Evolutionary conservation across 2,797 vertebrate genomes (phyloP), one percentile per base, ranked within the genome.

Genomic region (Lates japonicus): DNA sequence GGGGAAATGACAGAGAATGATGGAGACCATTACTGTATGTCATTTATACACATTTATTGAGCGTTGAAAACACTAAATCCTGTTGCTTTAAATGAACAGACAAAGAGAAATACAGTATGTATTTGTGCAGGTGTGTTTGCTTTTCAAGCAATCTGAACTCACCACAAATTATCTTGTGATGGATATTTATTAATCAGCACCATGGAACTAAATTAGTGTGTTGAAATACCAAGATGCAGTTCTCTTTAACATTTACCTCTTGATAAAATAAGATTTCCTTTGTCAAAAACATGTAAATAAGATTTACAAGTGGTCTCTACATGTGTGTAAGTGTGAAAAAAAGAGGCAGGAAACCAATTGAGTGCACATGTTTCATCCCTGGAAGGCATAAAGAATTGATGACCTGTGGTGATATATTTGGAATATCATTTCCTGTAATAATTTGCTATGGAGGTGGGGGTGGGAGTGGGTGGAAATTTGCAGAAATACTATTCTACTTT

Each of bases 351-450:
- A 84, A 88, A 79, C 79, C 87, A 87, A 61, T 66, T 59, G 83
- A 78, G 88, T 22, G 63, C 74, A 70, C 71, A 62, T 65, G 80
- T 86, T 87, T 88, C 67, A 74, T 80, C 55, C 81, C 90, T 83
- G 42, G 33, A 72, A 85, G 92, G 86, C 88, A 92, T 87, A 72
- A 88, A 90, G 85, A 93, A 93, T 88, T 91, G 91, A 93, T 93
- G 91, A 89, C 81, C 84, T 87, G 82, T 87, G 84, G 88, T 87
- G 90, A 88, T 90, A 91, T 91, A 92, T 93, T 89, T 92, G 92
- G 91, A 91, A 85, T 90, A 90, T 92, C 22, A 93, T 93, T 91
- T 93, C 87, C 90, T 88, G 85, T 81, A 82, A 89, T 92, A 90
- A 92, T 93, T 90, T 91, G 65, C 77, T 54, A 60, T 55, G 59